A percentile compares a stretch with the other conserved stretches of the same genome.
Evolutionary conservation across 2,113 vertebrate genomes (phyloP).

Genomic region (Reinhardtius hippoglossoides): DNA sequence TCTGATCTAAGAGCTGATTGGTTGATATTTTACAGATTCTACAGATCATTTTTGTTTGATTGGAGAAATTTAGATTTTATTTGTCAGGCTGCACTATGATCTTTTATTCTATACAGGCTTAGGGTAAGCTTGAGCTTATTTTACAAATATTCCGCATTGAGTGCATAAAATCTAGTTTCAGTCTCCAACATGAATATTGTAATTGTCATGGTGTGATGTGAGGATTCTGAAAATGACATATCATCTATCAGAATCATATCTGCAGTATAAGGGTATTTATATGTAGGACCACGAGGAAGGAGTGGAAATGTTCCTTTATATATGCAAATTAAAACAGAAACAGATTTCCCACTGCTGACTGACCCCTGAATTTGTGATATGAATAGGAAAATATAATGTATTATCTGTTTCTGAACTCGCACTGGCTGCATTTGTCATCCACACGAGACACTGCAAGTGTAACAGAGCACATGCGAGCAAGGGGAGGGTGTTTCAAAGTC

Average conservation of each 20-base stretch:
- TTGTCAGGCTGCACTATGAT: neutral
- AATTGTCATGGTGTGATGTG: neutral
- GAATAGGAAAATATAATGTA: neutral
- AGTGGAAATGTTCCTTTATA: neutral
- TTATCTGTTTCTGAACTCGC: neutral
- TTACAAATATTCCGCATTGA: neutral
- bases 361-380: neutral
- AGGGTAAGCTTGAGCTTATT: neutral
- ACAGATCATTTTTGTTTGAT: no score
- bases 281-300: no score
- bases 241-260: neutral
- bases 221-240: neutral
- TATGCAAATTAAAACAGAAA: neutral
- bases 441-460: neutral
- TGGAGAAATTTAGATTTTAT: neutral
- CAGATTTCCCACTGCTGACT: neutral
- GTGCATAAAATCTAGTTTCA: neutral
- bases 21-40: neutral
- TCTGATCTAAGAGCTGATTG: neutral
- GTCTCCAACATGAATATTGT: neutral
- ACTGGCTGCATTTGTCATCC: neutral
- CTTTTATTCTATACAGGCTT: neutral
- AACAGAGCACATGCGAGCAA: neutral
- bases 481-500: constrained; percentile 11
- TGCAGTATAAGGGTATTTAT: no score